A percentile compares a stretch with the other conserved stretches of the same genome.
Evolutionary conservation across 2,113 vertebrate genomes (phyloP).

Genomic region (Hippolais icterina): DNA sequence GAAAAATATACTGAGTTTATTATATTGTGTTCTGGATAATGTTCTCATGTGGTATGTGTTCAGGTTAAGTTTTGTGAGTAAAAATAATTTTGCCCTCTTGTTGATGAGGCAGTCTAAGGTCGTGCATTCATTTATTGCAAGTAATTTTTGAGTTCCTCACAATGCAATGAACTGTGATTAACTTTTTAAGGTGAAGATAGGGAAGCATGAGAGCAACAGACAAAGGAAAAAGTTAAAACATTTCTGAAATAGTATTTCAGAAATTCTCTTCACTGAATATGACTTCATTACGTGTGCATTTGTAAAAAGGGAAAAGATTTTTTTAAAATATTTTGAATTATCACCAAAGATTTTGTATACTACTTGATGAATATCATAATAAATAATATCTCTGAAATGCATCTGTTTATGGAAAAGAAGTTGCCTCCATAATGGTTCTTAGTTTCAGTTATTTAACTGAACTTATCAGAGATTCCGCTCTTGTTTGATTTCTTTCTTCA

Average conservation of each 20-base stretch:
- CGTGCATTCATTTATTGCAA: neutral
- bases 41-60: neutral
- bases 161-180: neutral
- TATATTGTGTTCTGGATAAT: neutral
- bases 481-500: neutral
- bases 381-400: neutral
- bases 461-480: neutral
- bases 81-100: neutral
- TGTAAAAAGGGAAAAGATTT: neutral
- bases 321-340: neutral
- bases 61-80: neutral
- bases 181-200: neutral
- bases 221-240: neutral
- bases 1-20: neutral
- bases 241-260: neutral
- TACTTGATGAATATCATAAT: neutral
- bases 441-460: neutral
- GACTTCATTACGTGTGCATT: neutral
- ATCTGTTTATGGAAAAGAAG: neutral
- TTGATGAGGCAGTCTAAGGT: neutral
- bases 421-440: neutral
- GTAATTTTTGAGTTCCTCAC: neutral
- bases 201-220: neutral
- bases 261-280: neutral
- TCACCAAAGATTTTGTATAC: neutral